Percentiles rank a stretch among this genome's conserved stretches.
Evolutionary conservation across 2,797 vertebrate species (phyloP).

Genomic region (Lagodon rhomboides): DNA sequence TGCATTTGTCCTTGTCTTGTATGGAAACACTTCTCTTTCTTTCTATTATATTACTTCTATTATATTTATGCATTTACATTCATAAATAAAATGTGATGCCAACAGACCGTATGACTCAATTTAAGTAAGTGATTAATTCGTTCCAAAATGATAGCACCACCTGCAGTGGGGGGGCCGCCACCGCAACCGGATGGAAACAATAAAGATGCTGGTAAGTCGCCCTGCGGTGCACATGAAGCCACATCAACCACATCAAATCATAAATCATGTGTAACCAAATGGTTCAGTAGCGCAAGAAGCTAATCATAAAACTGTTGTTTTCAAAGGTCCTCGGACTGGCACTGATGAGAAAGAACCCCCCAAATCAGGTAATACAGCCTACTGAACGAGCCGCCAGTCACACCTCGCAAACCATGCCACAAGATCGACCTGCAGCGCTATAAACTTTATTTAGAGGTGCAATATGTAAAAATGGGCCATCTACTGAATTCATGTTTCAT

Average conservation of each 20-base stretch:
- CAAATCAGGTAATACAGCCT: conserved; percentile 52
- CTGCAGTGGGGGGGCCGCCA: rapidly evolving
- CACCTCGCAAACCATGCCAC: no score
- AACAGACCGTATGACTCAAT: not conserved
- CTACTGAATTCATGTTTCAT: no score
- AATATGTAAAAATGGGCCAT: no score
- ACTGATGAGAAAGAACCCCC: rapidly evolving
- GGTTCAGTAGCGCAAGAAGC: not conserved
- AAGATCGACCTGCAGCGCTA: no score
- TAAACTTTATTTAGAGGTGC: no score
- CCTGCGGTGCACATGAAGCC: not conserved
- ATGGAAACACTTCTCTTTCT: not conserved
- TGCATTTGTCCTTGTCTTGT: not conserved
- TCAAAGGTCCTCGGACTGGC: conserved; percentile 34
- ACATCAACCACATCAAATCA: not conserved
- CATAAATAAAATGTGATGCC: not conserved
- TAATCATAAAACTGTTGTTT: conserved; percentile 17
- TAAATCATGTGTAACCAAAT: not conserved
- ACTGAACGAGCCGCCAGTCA: not conserved
- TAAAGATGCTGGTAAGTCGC: conserved; percentile 1
- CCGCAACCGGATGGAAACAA: rapidly evolving
- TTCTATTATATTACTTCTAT: not conserved
- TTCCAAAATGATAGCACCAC: not conserved
- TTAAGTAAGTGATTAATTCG: not conserved
- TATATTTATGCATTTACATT: not conserved